Evolutionary conservation across 2,888 invertebrate species (phyloP).

Genomic region (Balanococcus diminutus): DNA sequence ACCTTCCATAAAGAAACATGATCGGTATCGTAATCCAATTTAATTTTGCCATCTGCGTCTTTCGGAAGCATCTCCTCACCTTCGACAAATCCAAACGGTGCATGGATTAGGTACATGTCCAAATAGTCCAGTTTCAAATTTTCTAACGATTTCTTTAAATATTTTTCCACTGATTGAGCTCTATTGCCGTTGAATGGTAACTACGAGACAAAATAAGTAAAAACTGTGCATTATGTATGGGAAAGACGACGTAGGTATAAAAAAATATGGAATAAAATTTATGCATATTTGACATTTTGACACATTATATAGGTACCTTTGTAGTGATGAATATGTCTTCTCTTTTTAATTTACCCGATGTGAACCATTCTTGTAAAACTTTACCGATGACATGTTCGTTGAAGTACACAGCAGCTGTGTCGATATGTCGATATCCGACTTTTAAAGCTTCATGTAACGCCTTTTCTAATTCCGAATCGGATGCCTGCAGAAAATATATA

Average conservation of each 20-base stretch:
- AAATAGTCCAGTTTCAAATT: conserved; percentile 78
- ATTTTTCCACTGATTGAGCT: conserved; percentile 70
- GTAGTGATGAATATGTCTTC: conserved; percentile 75
- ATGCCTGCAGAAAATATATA: conserved; percentile 58
- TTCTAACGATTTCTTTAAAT: conserved; percentile 71
- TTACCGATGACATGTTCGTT: conserved; percentile 75
- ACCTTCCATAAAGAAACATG: conserved; percentile 54
- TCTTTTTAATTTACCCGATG: conserved; percentile 71
- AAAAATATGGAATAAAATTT: conserved; percentile 62
- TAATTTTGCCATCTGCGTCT: not conserved
- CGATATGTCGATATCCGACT: conserved; percentile 77
- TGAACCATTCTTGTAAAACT: conserved; percentile 69
- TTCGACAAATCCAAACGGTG: conserved; percentile 63
- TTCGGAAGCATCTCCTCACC: conserved; percentile 41
- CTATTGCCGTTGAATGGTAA: conserved; percentile 67
- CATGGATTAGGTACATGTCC: conserved; percentile 82
- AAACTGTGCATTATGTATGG: conserved; percentile 63
- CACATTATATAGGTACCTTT: conserved; percentile 63
- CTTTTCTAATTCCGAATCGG: conserved; percentile 67
- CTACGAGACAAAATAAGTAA: conserved; percentile 58
- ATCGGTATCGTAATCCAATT: conserved; percentile 46
- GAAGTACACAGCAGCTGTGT: conserved; percentile 74
- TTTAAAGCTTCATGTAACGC: conserved; percentile 76
- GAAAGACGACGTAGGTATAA: conserved; percentile 72
- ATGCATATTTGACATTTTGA: not conserved